phyloP scores from a whole-genome alignment of 2,888 invertebrate species.

The Pristionchus mayeri region DNA sequence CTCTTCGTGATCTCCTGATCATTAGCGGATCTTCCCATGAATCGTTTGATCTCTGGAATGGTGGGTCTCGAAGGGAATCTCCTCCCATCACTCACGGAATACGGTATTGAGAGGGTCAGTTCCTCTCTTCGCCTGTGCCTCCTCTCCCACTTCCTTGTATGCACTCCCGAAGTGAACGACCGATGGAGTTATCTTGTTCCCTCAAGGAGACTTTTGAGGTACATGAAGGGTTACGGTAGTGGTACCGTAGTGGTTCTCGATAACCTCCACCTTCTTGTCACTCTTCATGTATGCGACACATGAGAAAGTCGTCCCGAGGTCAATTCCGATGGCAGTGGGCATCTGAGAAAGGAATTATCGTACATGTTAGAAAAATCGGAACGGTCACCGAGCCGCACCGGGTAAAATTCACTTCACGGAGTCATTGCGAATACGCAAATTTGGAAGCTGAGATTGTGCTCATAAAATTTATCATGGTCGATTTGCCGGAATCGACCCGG shows the following conservation, averaged over 20 bases:
- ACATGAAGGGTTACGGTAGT: neutral
- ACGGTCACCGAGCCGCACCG: too few relatives aligned
- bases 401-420: too few relatives aligned
- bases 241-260: slow-evolving; percentile 78
- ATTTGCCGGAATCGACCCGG: too few relatives aligned
- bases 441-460: too few relatives aligned
- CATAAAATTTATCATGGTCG: too few relatives aligned
- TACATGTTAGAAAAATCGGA: too few relatives aligned
- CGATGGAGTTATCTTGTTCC: slow-evolving; percentile 26
- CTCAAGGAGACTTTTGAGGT: neutral
- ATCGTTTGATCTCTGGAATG: slow-evolving; percentile 27
- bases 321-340: slow-evolving; percentile 74
- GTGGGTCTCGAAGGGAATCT: neutral
- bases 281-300: slow-evolving; percentile 78
- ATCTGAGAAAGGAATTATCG: slow-evolving; percentile 49
- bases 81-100: slow-evolving; percentile 12
- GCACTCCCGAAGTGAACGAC: too few relatives aligned
- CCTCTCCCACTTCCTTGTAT: too few relatives aligned
- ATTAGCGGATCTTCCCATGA: neutral
- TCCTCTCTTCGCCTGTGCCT: neutral
- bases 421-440: too few relatives aligned
- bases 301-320: too few relatives aligned
- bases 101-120: neutral
- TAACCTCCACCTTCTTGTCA: slow-evolving; percentile 79
- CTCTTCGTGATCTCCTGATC: slow-evolving; percentile 27